Conservation (phyloP, 2,888 invertebrate species). For the Lasius platythorax region DNA sequence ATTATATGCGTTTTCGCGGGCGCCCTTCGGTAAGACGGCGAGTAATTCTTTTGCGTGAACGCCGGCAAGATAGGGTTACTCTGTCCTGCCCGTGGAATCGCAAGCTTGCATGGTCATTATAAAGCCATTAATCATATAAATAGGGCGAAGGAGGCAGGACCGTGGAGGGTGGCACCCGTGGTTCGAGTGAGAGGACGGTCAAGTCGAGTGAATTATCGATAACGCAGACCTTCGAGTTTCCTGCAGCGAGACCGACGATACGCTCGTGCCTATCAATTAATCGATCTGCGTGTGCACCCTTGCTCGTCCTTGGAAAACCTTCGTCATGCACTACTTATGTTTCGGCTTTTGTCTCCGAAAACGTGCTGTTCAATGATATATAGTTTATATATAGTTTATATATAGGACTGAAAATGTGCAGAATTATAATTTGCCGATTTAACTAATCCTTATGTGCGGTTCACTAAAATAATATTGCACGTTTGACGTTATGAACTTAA, state of each 20-base stretch:
- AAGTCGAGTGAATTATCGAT: conserved; percentile 84
- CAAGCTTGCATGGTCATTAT: conserved; percentile 75
- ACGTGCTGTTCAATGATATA: not conserved
- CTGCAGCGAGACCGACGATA: conserved; percentile 75
- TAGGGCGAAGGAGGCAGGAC: conserved; percentile 67
- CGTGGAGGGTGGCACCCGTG: conserved; percentile 52
- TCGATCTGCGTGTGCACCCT: conserved; percentile 72
- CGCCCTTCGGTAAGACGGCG: conserved; percentile 50
- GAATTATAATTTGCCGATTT: not conserved
- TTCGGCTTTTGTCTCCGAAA: not conserved
- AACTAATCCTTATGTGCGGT: not conserved
- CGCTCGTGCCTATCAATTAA: conserved; percentile 82
- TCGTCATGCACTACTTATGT: conserved; percentile 7
- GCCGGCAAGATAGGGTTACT: conserved; percentile 47
- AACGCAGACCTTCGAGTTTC: conserved; percentile 78
- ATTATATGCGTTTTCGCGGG: conserved; percentile 23
- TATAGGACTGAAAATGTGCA: not conserved
- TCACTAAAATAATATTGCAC: not conserved
- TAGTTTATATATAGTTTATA: not conserved
- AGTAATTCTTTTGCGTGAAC: conserved; percentile 50
- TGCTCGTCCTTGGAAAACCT: conserved; percentile 57
- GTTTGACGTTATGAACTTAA: not conserved
- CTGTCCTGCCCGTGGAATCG: conserved; percentile 62
- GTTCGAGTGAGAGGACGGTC: conserved; percentile 70
- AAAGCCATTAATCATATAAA: conserved; percentile 82